Base-by-base conservation (phyloP, 2,888 invertebrate species). In the Deilephila elpenor region DNA sequence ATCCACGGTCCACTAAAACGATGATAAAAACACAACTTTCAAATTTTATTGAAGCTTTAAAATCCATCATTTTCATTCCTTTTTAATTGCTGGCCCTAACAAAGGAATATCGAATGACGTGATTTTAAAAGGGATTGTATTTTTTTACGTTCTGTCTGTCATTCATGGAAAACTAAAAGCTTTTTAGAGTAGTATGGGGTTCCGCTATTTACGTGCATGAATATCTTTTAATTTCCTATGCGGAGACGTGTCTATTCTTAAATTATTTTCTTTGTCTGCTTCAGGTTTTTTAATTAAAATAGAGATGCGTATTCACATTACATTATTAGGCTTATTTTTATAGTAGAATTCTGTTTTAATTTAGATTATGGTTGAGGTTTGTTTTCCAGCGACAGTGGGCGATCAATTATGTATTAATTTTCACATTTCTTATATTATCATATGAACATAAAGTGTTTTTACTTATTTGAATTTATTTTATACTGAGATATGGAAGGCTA, bases 31-130 rank as follows among this genome's bases (percentile, higher is more conserved):
- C 53, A n/a, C n/a, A 14, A 53, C 32, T 72, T 56, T 64, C 56
- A 61, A 56, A 34, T 73, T 60, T 53, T 82, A 82, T 78, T 79
- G 76, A 83, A 83, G 76, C 79, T 80, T 86, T 87, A 81, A 80
- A 84, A 86, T 82, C 78, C 80, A 78, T 75, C 80, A 78, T 80
- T 85, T 84, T 87, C 83, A 83, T 84, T 86, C 81, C 77, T 84
- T 86, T 88, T 90, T 90, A 91, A 91, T 91, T 91, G 90, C 86
- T 86, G 75, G 71, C 84, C 79, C 80, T 83, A 86, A 91, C 89
- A 91, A 90, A 90, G 86, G 86, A 84, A 84, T 82, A 87, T 88
- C 86, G 85, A 86, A 86, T 86, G 83, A 83, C 82, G 83, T 85
- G 87, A 88, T 86, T 85, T 44, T 81, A 84, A 86, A 86, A 81